Evolutionary conservation across 1,140 invertebrate species (phyloP).

Genomic region (Zaprionus vittiger): DNA sequence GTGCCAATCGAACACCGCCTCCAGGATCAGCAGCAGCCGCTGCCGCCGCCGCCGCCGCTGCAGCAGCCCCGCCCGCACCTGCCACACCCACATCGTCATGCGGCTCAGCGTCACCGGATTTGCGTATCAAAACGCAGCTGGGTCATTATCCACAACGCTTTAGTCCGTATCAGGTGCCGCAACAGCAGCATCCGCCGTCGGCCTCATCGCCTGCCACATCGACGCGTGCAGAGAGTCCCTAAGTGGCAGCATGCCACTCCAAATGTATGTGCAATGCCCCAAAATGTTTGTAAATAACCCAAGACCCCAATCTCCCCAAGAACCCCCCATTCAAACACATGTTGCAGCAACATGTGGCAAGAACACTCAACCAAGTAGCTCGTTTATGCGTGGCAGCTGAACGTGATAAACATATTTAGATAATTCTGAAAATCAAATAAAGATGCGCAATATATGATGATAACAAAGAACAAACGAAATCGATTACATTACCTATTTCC

Average conservation of each 20-base stretch:
- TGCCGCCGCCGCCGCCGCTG: not conserved
- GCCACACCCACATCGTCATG: slow-evolving; percentile 75
- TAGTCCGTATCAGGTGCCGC: slow-evolving; percentile 83
- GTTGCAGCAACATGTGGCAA: slow-evolving; percentile 74
- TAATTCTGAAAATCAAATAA: not conserved
- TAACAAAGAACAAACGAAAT: not conserved
- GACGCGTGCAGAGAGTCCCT: slow-evolving; percentile 63
- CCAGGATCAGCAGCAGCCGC: slow-evolving; percentile 16
- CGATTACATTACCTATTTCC: not conserved
- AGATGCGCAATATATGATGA: too few relatives aligned
- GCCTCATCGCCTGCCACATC: slow-evolving; percentile 63
- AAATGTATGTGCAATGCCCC: slow-evolving; percentile 77
- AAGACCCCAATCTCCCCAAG: not conserved
- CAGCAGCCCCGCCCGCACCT: slow-evolving; percentile 54
- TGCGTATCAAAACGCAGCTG: slow-evolving; percentile 64
- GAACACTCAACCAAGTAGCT: slow-evolving; percentile 27
- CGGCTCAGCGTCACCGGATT: slow-evolving; percentile 77
- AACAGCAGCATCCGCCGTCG: slow-evolving; percentile 54
- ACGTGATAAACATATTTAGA: slow-evolving; percentile 2
- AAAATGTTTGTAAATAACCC: slow-evolving; percentile 48
- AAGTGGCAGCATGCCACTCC: slow-evolving; percentile 32
- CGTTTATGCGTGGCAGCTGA: slow-evolving; percentile 18
- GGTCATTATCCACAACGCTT: slow-evolving; percentile 81
- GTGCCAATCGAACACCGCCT: slow-evolving; percentile 69
- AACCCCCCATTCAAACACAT: slow-evolving; percentile 44